Percentiles rank a stretch among this genome's conserved stretches.
These are phyloP conservation scores for Aphelocoma californica DNA, from an alignment of 2,797 vertebrate genomes.

Conservation along the genomic window DNA sequence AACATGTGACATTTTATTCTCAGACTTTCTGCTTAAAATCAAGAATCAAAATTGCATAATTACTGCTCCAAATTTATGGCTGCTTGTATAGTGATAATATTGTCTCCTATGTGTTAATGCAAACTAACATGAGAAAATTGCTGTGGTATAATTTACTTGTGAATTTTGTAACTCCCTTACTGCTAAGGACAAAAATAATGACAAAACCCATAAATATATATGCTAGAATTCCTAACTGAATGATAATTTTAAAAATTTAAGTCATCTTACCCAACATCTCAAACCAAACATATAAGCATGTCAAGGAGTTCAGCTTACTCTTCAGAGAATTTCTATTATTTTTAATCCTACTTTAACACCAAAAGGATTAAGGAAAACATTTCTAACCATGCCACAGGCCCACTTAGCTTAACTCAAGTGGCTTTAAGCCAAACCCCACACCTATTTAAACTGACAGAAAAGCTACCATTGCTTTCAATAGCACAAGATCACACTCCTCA, in stretches of 20 bases:
- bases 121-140: constrained; percentile 6
- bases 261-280: background rate
- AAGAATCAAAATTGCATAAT: constrained; percentile 42
- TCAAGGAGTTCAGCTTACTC: background rate
- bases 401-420: constrained; percentile 10
- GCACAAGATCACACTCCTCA: background rate
- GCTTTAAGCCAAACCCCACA: constrained; percentile 51
- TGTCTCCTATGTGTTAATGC: background rate
- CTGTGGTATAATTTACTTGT: background rate
- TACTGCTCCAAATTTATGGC: constrained; percentile 30
- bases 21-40: background rate
- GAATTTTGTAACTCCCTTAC: background rate
- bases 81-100: constrained; percentile 16
- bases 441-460: constrained; percentile 31
- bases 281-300: background rate
- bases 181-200: background rate
- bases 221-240: background rate
- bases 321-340: constrained; percentile 15
- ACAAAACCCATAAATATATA: background rate
- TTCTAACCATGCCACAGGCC: background rate
- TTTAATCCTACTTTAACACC: constrained; percentile 32
- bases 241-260: background rate
- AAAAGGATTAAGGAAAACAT: constrained; percentile 22
- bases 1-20: constrained; percentile 3
- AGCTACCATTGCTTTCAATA: background rate